Percentiles rank a stretch among this genome's conserved stretches.
These are phyloP conservation scores for Amblyjoppa fuscipennis DNA, from an alignment of 2,888 invertebrate genomes.

Conservation along the genomic window DNA sequence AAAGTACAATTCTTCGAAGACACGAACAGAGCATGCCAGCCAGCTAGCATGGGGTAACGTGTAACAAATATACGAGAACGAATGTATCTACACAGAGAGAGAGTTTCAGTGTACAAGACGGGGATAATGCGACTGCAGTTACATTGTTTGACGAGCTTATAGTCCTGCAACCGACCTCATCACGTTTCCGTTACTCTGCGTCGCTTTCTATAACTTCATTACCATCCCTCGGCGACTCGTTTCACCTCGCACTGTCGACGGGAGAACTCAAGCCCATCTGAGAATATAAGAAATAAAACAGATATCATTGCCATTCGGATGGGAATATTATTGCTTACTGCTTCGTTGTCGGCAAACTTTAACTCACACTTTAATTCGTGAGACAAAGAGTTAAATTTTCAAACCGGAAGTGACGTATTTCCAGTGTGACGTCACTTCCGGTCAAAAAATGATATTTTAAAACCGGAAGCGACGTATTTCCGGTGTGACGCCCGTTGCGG, in stretches of 20 bases:
- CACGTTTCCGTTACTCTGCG: neutral
- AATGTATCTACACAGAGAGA: neutral
- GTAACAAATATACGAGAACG: slow-evolving; percentile 3
- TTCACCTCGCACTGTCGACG: slow-evolving; percentile 2
- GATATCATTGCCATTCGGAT: neutral
- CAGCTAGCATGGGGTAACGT: neutral
- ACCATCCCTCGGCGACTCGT: slow-evolving; percentile 1
- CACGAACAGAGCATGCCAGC: neutral
- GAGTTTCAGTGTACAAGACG: neutral
- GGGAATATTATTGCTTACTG: neutral
- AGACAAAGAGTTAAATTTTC: too few relatives aligned
- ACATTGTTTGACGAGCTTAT: neutral
- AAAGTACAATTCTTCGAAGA: slow-evolving; percentile 13
- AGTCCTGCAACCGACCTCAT: slow-evolving; percentile 20
- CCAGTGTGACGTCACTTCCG: too few relatives aligned
- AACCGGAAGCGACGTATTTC: too few relatives aligned
- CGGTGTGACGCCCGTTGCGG: too few relatives aligned
- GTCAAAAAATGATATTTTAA: too few relatives aligned
- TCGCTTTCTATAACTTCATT: neutral
- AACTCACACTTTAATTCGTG: too few relatives aligned
- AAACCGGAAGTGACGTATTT: too few relatives aligned
- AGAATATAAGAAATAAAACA: slow-evolving; percentile 10
- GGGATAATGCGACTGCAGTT: slow-evolving; percentile 27
- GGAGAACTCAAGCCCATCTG: slow-evolving; percentile 58
- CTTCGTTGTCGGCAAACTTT: neutral